Percentiles rank a stretch among this genome's conserved stretches.
These are phyloP conservation scores for Anoura caudifer DNA, from an alignment of 2,113 vertebrate species.

Conservation along the genomic window DNA sequence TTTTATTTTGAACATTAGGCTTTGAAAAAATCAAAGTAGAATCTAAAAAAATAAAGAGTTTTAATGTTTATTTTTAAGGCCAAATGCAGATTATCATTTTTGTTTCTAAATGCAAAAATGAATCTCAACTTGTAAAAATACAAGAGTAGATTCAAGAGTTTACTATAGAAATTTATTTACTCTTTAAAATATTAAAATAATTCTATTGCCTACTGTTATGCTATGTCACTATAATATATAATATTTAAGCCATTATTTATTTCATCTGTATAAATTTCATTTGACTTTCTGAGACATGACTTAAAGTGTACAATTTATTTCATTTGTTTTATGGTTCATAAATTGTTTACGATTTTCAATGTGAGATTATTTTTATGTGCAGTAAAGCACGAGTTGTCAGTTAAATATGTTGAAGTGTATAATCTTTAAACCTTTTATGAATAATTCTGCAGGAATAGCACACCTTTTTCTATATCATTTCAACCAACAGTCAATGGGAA, in stretches of 20 bases:
- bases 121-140: neutral
- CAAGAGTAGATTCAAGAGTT: neutral
- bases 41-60: neutral
- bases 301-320: slow-evolving; percentile 65
- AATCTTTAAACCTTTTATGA: slow-evolving; percentile 77
- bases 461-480: slow-evolving; percentile 70
- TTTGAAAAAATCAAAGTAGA: neutral
- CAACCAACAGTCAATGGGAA: slow-evolving; percentile 76
- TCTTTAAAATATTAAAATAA: slow-evolving; percentile 25
- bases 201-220: slow-evolving; percentile 1
- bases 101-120: slow-evolving; percentile 30
- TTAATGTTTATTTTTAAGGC: neutral
- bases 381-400: slow-evolving; percentile 77
- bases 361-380: slow-evolving; percentile 75
- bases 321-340: slow-evolving; percentile 55
- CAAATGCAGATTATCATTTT: neutral
- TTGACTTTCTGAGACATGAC: slow-evolving; percentile 19
- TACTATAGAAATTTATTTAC: slow-evolving; percentile 12
- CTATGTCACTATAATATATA: slow-evolving; percentile 51
- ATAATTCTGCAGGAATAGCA: slow-evolving; percentile 69
- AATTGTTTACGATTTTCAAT: slow-evolving; percentile 76
- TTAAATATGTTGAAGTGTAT: slow-evolving; percentile 74
- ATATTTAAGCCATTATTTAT: slow-evolving; percentile 57
- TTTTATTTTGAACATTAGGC: neutral
- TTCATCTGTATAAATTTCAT: slow-evolving; percentile 66